Evolutionary conservation across 2,888 invertebrate genomes (phyloP).

Genomic region (Torymus tubicola): DNA sequence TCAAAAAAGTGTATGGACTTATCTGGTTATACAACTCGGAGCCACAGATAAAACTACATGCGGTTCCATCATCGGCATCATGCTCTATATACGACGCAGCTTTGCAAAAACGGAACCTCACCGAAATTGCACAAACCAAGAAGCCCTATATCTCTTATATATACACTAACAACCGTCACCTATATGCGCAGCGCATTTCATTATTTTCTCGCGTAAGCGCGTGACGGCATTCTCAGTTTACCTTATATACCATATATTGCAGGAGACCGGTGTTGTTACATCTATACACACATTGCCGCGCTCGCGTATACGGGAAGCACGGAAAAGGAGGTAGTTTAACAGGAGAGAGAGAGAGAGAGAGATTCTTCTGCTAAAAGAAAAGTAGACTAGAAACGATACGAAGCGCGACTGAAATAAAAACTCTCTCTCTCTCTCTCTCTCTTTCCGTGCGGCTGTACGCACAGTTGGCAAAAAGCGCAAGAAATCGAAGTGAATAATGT

Average conservation of each 20-base stretch:
- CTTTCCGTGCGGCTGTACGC: too few species aligned
- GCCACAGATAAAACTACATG: too few species aligned
- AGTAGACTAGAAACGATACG: too few species aligned
- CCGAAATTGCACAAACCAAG: background rate
- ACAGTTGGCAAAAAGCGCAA: background rate
- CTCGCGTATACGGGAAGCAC: background rate
- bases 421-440: too few species aligned
- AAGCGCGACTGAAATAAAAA: too few species aligned
- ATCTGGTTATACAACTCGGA: too few species aligned
- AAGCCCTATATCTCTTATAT: background rate
- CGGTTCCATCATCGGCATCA: too few species aligned
- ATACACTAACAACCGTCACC: too few species aligned
- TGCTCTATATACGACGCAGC: too few species aligned
- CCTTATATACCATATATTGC: constrained; percentile 1
- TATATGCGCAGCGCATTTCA: constrained; percentile 5
- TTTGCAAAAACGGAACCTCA: constrained; percentile 3
- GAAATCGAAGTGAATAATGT: constrained; percentile 3
- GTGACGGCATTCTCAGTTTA: constrained; percentile 7
- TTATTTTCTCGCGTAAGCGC: constrained; percentile 28
- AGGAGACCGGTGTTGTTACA: background rate
- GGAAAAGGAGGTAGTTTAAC: background rate
- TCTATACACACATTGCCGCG: background rate
- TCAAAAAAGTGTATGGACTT: too few species aligned
- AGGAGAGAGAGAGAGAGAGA: background rate
- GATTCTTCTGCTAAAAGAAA: too few species aligned